Evolutionary conservation across 2,888 invertebrate species (phyloP), one percentile per base, ranked within the genome.

Genomic region (Andrena flavipes): DNA sequence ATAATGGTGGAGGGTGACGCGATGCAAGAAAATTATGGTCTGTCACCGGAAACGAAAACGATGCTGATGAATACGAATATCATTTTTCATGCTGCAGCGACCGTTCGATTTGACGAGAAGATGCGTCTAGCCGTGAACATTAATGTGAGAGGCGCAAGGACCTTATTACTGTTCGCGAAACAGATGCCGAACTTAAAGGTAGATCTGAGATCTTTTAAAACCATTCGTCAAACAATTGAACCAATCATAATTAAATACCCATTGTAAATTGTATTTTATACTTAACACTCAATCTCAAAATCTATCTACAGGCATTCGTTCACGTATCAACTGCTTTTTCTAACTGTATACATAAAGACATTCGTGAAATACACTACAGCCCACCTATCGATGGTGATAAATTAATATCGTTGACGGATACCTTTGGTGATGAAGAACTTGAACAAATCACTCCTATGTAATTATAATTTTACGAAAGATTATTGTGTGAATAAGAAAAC

Each of bases 21-120:
- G 33, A 91, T 92, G 1, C 87, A 93, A 64, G 94, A 94, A 0
- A 94, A 95, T 83, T 90, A 96, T 35, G 96, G 95, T 5, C 87
- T 96, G 23, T 94, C 94, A 33, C 87, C 91, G 2, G 94, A 95
- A 49, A 95, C 95, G 87, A 95, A 95, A 72, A 88, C 94, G 62
- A 86, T 91, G 8, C 84, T 96, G 13, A 89, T 90, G 16, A 93
- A 95, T n/a, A 95, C 96, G 0, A 94, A 95, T 69, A 94, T 97
- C 16, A 95, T 97, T 16, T 96, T 97, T 92, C 97, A 97, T 91
- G 96, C 96, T 48, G 97, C 97, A 0, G 97, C 97, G 1, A 97
- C 96, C 0, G 96, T 97, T 10, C 95, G 96, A 87, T 97, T 97
- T 90, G 96, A 97, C 90, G 97, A 97, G 90, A 95, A 95, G 48